Percentiles rank a stretch among this genome's conserved stretches.
These are phyloP conservation scores for Sialia sialis DNA, from an alignment of 2,113 vertebrate genomes.

Conservation along the genomic window DNA sequence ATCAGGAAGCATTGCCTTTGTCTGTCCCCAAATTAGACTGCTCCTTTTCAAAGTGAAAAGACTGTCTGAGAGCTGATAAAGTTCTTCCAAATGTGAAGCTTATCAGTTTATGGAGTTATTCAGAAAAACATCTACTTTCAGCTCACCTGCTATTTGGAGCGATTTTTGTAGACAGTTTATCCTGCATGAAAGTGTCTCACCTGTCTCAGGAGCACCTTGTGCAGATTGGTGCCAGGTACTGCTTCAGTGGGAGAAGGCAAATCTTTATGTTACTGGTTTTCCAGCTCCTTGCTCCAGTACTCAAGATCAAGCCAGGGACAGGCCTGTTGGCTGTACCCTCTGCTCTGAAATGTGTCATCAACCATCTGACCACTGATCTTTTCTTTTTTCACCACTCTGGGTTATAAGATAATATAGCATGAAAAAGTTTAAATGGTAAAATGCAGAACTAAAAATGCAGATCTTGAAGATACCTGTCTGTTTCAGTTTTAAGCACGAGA, in stretches of 20 bases:
- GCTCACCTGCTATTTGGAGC: not conserved
- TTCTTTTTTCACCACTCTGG: too few relatives aligned
- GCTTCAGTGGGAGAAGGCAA: not conserved
- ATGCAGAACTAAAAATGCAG: fast-evolving
- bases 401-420: not conserved
- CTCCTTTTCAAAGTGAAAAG: not conserved
- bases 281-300: not conserved
- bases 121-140: not conserved
- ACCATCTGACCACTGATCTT: not conserved
- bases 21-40: not conserved
- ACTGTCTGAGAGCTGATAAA: constrained; percentile 13
- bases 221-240: not conserved
- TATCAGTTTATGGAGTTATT: not conserved
- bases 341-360: not conserved
- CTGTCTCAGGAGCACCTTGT: not conserved
- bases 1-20: not conserved
- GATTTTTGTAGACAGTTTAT: not conserved
- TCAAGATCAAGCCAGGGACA: not conserved
- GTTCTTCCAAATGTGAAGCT: not conserved
- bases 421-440: not conserved
- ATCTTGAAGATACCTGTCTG: not conserved
- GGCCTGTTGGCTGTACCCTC: not conserved
- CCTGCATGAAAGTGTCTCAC: not conserved
- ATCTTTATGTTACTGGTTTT: not conserved
- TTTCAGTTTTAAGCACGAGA: not conserved